Evolutionary conservation across 1,140 invertebrate species (phyloP).

Genomic region (Macrostomum lignano): DNA sequence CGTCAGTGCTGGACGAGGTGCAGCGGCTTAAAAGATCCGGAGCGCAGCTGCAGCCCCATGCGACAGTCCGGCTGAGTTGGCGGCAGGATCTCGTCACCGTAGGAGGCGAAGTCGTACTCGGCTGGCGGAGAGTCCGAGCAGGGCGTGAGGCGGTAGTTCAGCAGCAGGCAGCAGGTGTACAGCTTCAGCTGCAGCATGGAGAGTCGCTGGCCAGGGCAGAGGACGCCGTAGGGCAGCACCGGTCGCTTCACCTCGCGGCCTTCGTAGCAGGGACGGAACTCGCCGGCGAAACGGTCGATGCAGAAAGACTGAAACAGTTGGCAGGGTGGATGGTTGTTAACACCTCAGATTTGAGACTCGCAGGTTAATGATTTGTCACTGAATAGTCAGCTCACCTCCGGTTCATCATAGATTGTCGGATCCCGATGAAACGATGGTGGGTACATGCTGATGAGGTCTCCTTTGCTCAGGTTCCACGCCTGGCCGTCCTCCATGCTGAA

Average conservation of each 20-base stretch:
- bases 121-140: constrained; percentile 14
- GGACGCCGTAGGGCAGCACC: constrained; percentile 18
- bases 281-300: no score
- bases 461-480: constrained; percentile 13
- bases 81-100: constrained; percentile 26
- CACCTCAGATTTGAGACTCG: no score
- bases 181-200: no score
- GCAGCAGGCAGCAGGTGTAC: no score
- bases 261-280: constrained; percentile 21
- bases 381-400: constrained; percentile 16
- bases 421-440: constrained; percentile 26
- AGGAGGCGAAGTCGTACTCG: constrained; percentile 13
- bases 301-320: no score
- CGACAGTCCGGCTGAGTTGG: no score
- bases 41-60: no score
- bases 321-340: no score
- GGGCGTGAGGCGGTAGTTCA: constrained; percentile 17
- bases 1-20: no score
- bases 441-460: constrained; percentile 24
- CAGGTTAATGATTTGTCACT: no score
- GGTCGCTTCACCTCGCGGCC: constrained; percentile 19
- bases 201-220: constrained; percentile 24
- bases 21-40: no score
- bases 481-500: constrained; percentile 16
- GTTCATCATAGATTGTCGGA: constrained; percentile 23